A percentile compares a stretch with the other conserved stretches of the same genome.
These are phyloP conservation scores for Polietes domitor DNA, from an alignment of 2,888 invertebrate genomes.

Conservation along the genomic window DNA sequence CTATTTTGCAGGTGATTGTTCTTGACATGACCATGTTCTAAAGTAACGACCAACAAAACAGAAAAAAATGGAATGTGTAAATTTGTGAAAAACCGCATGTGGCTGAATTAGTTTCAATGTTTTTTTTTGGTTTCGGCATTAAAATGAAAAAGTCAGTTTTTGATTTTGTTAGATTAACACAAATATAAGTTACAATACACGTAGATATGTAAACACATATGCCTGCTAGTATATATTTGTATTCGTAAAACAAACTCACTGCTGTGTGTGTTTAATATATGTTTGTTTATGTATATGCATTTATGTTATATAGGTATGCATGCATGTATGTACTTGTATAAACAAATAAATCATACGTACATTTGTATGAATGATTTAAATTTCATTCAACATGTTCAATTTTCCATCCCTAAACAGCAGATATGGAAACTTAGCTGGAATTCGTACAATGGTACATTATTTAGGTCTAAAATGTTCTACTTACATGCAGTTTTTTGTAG, in stretches of 20 bases:
- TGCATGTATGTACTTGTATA: slow-evolving; percentile 8
- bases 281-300: not conserved
- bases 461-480: no score
- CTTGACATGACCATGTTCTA: no score
- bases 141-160: slow-evolving; percentile 19
- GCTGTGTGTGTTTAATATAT: no score
- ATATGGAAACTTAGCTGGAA: no score
- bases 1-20: no score
- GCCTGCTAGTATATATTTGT: not conserved
- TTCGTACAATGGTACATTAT: no score
- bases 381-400: no score
- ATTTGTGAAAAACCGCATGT: slow-evolving; percentile 11
- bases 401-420: no score
- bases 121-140: not conserved
- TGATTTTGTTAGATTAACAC: not conserved
- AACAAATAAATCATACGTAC: not conserved
- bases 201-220: not conserved
- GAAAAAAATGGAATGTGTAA: not conserved
- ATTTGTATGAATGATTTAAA: no score
- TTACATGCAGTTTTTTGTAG: no score
- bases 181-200: not conserved
- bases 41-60: no score
- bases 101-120: not conserved
- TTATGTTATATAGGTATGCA: not conserved
- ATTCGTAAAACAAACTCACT: no score